These are phyloP conservation scores for Cremastinae sp. DNA, from an alignment of 2,888 invertebrate species.

Conservation along the genomic window DNA sequence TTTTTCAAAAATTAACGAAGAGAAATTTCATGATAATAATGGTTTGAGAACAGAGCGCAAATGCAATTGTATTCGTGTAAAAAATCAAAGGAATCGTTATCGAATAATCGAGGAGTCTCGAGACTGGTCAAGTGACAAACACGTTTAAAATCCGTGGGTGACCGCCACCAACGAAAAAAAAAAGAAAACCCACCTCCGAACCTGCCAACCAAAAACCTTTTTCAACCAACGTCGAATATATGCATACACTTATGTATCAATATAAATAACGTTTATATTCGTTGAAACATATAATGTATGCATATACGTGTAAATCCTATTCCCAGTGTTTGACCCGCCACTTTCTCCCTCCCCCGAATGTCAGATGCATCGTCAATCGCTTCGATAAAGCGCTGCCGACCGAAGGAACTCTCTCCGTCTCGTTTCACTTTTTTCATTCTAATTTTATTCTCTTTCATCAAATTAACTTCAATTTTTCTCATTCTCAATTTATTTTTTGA, in stretches of 20 bases:
- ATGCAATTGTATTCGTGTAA: slow-evolving; percentile 4
- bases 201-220: slow-evolving; percentile 54
- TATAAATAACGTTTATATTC: slow-evolving; percentile 1
- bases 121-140: slow-evolving; percentile 59
- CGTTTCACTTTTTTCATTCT: slow-evolving; percentile 62
- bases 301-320: slow-evolving; percentile 65
- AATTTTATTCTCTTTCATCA: slow-evolving; percentile 5
- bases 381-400: slow-evolving; percentile 71
- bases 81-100: slow-evolving; percentile 56
- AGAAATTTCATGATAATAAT: not conserved
- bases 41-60: not conserved
- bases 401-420: slow-evolving; percentile 72
- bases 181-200: slow-evolving; percentile 47
- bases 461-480: not conserved
- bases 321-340: slow-evolving; percentile 78
- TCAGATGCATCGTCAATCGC: slow-evolving; percentile 76
- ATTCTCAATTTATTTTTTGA: slow-evolving; percentile 6
- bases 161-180: slow-evolving; percentile 41
- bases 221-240: slow-evolving; percentile 57
- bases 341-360: slow-evolving; percentile 78
- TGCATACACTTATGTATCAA: slow-evolving; percentile 5
- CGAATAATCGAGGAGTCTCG: slow-evolving; percentile 62
- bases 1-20: no score
- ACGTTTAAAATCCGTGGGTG: slow-evolving; percentile 46
- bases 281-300: not conserved